Evolutionary conservation across 2,797 vertebrate species (phyloP).

Genomic region (Arnoldichthys spilopterus): DNA sequence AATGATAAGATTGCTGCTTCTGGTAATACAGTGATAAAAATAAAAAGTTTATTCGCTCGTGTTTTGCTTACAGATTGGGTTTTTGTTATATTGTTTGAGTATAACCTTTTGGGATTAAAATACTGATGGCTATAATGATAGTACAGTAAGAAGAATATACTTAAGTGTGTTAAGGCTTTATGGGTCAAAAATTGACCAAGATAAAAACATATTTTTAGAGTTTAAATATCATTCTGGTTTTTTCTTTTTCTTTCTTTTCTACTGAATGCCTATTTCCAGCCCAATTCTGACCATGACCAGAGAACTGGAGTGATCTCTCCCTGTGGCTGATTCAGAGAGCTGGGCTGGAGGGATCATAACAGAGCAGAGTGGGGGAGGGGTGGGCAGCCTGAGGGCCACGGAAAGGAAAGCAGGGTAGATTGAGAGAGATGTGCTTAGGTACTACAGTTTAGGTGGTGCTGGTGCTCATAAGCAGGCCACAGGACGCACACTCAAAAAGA

Average conservation of each 20-base stretch:
- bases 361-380: conserved; percentile 67
- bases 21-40: background rate
- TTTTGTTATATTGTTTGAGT: background rate
- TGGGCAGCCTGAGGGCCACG: conserved; percentile 34
- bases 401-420: conserved; percentile 12
- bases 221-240: background rate
- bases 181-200: background rate
- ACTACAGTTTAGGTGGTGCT: conserved; percentile 23
- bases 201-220: background rate
- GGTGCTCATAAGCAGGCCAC: background rate
- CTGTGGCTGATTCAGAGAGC: conserved; percentile 79
- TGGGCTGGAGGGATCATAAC: conserved; percentile 70
- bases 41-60: background rate
- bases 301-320: conserved; percentile 66
- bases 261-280: conserved; percentile 11
- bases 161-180: background rate
- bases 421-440: background rate
- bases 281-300: conserved; percentile 63
- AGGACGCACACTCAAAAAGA: conserved; percentile 22
- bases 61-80: background rate
- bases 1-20: background rate
- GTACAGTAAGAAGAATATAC: background rate
- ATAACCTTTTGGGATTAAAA: background rate
- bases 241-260: conserved; percentile 15
- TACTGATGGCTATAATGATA: background rate